Base-by-base conservation (phyloP, 2,797 vertebrate genomes). In the Gallirallus australis region DNA sequence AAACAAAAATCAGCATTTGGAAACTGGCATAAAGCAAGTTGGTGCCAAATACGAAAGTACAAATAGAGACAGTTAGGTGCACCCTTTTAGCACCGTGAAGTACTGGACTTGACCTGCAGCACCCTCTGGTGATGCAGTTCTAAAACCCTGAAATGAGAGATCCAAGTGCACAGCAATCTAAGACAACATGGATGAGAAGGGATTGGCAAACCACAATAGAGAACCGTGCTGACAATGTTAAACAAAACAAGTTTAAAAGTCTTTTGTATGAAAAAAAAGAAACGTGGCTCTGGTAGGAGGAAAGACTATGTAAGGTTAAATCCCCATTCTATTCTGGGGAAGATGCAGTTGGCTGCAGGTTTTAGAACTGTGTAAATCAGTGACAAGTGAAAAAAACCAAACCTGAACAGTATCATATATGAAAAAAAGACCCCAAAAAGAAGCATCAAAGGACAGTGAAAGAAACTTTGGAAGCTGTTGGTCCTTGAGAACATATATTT, bases 81-180 rank as follows among this genome's bases (percentile, higher is more conserved):
- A 53, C 39, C 53, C 0, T 78, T 78, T 78, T 35, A 47, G 47
- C 16, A 59, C 2, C 82, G 3, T 1, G 7, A 75, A 48, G 81
- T 16, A 65, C 4, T 59, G 54, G 19, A 19, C 28, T 80, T 27
- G 42, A 82, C 40, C 52, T 82, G 48, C 80, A 94, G 90, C 90
- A 93, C 86, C 86, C 63, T 93, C 94, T 94, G 68, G 85, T 90
- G 78, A 18, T 86, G 23, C 33, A 73, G 40, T 39, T 79, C 31
- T 28, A 88, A 76, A 88, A 42, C 17, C 18, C 42, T 15, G 19
- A 80, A 28, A 80, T 15, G 13, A 47, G 15, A 33, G 6, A 7
- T 8, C 7, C 20, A 86, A 69, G 45, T 45, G 63, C 50, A 76
- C 0, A 0, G 80, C 47, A 91, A 56, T 33, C 3, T 0, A 45